phyloP scores from a whole-genome alignment of 2,113 vertebrate genomes.

The Apaloderma vittatum region DNA sequence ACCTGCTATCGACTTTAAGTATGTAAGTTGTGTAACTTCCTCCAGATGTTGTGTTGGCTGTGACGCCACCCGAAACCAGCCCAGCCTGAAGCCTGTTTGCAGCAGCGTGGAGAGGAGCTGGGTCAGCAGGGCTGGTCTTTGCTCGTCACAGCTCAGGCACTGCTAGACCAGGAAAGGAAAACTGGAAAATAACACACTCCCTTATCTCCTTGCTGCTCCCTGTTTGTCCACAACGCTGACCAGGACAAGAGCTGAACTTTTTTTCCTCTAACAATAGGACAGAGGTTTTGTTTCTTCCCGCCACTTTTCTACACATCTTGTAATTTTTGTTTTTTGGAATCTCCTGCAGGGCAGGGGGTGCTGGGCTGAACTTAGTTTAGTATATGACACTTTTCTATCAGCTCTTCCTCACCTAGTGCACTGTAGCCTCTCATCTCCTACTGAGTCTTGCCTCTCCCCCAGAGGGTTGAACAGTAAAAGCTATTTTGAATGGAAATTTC shows the following conservation, averaged over 20 bases:
- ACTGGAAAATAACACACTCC: not conserved
- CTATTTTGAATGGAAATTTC: slow-evolving; percentile 6
- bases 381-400: not conserved
- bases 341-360: not conserved
- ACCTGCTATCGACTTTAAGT: not conserved
- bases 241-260: not conserved
- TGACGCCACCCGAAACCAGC: not conserved
- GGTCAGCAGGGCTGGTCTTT: not conserved
- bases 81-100: not conserved
- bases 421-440: not conserved
- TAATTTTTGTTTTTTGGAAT: not conserved
- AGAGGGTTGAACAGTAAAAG: not conserved
- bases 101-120: not conserved
- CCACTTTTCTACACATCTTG: not conserved
- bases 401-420: not conserved
- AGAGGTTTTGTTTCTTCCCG: not conserved
- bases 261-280: not conserved
- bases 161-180: not conserved
- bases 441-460: not conserved
- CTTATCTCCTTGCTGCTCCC: not conserved
- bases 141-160: not conserved
- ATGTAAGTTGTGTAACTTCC: not conserved
- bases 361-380: not conserved
- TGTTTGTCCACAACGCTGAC: not conserved
- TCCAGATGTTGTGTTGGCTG: not conserved